Evolutionary conservation across 1,140 invertebrate species (phyloP), one percentile per base, ranked within the genome.

Genomic region (Galendromus occidentalis): DNA sequence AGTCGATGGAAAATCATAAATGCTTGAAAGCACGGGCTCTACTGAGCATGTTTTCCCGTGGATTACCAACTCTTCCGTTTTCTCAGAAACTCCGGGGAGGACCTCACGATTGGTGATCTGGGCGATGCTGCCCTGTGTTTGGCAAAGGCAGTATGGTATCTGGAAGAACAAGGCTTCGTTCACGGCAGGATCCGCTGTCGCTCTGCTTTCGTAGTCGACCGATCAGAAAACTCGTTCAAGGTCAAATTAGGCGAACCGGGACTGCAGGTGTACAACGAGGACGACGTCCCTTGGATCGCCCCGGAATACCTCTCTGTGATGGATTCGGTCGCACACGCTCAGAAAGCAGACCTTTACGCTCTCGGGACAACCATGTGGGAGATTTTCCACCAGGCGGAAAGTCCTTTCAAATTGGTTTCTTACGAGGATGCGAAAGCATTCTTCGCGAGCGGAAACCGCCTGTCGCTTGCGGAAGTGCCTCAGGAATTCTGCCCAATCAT

Each of bases 301-400:
- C 65, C 68, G 2, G 70, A 71, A 65, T 70, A 69, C 41, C 47
- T 69, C 9, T 79, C 67, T 18, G 22, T 64, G 2, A 30, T 45
- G 51, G 22, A 47, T 17, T 64, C 44, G 14, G 51, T 66, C 7
- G 29, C 41, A 59, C 76, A 75, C 28, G 84, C 82, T 47, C 76
- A 79, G 0, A 77, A 80, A 28, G 84, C 85, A 29, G 88, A 93
- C 72, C 81, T 91, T 22, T 93, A 88, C 87, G 86, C 88, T 17
- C 83, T 88, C 70, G 87, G 85, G 1, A 92, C 89, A 18, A 91
- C 88, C 12, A 71, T 91, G 9, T 91, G 88, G 86, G 85, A 92
- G 76, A 86, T 93, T 68, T 93, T 91, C 78, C 85, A 85, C 0
- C 84, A 81, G 71, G 88, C 87, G 33, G 65, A 67, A 28, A 71